phyloP scores from a whole-genome alignment of 2,888 invertebrate species.

The Phaonia tiefii region DNA sequence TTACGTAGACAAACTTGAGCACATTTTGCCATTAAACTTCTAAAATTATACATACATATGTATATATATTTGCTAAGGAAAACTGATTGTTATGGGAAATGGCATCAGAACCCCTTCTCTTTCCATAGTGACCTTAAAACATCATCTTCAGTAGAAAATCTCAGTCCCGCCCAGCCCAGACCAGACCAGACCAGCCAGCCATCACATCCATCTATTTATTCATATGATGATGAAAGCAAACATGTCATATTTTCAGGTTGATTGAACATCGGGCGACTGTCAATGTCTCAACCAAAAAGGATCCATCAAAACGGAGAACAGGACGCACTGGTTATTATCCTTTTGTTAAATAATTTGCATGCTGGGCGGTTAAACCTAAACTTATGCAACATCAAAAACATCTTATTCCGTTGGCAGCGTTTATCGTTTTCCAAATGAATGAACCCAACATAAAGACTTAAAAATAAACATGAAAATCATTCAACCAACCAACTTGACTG shows the following conservation, averaged over 20 bases:
- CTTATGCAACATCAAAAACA: conserved; percentile 61
- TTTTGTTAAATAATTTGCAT: conserved; percentile 66
- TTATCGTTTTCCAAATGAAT: conserved; percentile 30
- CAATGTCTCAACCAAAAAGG: conserved; percentile 65
- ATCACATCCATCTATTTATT: conserved; percentile 9
- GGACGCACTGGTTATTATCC: conserved; percentile 42
- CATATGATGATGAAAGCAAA: not conserved
- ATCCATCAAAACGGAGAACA: conserved; percentile 59
- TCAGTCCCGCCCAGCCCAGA: too few relatives aligned
- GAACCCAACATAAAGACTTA: conserved; percentile 12
- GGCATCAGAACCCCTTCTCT: not conserved
- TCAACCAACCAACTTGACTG: conserved; percentile 8
- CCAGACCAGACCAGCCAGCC: conserved; percentile 34
- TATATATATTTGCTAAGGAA: too few relatives aligned
- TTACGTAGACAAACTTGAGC: too few relatives aligned
- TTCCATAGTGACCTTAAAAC: conserved; percentile 18
- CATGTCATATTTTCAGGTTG: conserved; percentile 65
- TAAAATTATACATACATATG: too few relatives aligned
- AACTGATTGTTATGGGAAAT: conserved; percentile 17
- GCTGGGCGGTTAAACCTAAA: conserved; percentile 49
- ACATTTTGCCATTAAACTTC: too few relatives aligned
- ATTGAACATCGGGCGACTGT: conserved; percentile 54
- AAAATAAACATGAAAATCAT: conserved; percentile 37
- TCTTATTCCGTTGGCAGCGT: not conserved
- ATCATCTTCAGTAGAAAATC: conserved; percentile 1